Evolutionary conservation across 2,888 invertebrate genomes (phyloP), one percentile per base, ranked within the genome.

Genomic region (Dolichomitus sp.): DNA sequence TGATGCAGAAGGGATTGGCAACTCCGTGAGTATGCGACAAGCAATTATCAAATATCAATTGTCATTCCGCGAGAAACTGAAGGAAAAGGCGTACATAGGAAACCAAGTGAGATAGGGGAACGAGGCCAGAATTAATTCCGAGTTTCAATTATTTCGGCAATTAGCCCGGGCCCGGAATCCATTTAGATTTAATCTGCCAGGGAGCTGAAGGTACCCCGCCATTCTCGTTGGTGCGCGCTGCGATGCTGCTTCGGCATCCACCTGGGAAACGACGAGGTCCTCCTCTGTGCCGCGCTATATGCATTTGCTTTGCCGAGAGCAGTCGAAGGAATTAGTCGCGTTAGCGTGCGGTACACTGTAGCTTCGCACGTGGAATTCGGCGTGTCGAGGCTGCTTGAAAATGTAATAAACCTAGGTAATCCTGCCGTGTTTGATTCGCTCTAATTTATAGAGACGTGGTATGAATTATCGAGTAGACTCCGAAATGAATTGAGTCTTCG

Each of bases 141-240:
- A 86, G 86, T 89, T 88, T 85, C 88, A 87, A 90, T 90, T 90
- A 90, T 90, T 90, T 89, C 87, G 86, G 84, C 88, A 89, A 90
- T 89, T 89, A 89, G 86, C 86, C 73, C 74, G 73, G 45, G 83
- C 73, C 81, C 85, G 85, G 81, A 88, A 87, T 89, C 88, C 86
- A 89, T 88, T 90, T 88, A 87, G 89, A 89, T 89, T 86, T 90
- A 89, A 89, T 89, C 89, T 86, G 86, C 78, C 85, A 78, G 90
- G 81, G 87, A 80, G 85, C 84, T 82, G 12, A 33, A 45, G 52
- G 80, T 54, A 54, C 84, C 52, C 69, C 68, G 80, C 68, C 81
- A 73, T 76, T 78, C 61, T 80, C 65, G 45, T 42, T 77, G 72
- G 72, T 70, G 78, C 75, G 59, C 42, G 78, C 75, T 54, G 59